Percentiles rank a stretch among this genome's conserved stretches.
These are phyloP conservation scores for Cyphomyrus discorhynchus DNA, from an alignment of 2,113 vertebrate genomes.

Conservation along the genomic window DNA sequence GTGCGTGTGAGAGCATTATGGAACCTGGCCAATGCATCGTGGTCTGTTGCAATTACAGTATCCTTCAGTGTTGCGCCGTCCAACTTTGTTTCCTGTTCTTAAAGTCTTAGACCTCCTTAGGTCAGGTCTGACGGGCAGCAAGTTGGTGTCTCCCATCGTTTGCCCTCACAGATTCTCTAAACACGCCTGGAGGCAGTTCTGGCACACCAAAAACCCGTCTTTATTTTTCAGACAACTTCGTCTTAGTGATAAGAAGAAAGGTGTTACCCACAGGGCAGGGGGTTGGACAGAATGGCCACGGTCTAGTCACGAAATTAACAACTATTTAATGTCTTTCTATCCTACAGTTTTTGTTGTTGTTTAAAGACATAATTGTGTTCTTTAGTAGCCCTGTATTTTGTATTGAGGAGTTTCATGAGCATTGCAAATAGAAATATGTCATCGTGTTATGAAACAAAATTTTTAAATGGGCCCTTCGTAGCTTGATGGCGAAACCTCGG, in stretches of 20 bases:
- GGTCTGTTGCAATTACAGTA: neutral
- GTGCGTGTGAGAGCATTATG: neutral
- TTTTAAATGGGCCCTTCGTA: neutral
- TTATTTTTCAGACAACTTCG: neutral
- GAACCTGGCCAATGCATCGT: neutral
- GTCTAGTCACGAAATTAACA: neutral
- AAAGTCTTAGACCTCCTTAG: neutral
- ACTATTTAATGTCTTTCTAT: neutral
- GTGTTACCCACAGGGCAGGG: neutral
- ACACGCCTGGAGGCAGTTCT: neutral
- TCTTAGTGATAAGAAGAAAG: neutral
- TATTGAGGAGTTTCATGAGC: neutral
- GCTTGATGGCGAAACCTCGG: neutral
- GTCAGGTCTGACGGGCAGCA: neutral
- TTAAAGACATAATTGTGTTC: neutral
- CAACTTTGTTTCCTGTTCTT: neutral
- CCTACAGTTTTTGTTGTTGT: neutral
- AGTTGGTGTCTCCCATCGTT: neutral
- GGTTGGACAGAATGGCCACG: neutral
- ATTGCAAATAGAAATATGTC: neutral
- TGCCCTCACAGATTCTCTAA: neutral
- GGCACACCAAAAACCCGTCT: neutral
- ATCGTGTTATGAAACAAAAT: neutral
- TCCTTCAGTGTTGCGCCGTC: neutral
- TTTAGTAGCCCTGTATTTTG: neutral